phyloP scores from a whole-genome alignment of 2,113 vertebrate species.

The Cyrtonyx montezumae region DNA sequence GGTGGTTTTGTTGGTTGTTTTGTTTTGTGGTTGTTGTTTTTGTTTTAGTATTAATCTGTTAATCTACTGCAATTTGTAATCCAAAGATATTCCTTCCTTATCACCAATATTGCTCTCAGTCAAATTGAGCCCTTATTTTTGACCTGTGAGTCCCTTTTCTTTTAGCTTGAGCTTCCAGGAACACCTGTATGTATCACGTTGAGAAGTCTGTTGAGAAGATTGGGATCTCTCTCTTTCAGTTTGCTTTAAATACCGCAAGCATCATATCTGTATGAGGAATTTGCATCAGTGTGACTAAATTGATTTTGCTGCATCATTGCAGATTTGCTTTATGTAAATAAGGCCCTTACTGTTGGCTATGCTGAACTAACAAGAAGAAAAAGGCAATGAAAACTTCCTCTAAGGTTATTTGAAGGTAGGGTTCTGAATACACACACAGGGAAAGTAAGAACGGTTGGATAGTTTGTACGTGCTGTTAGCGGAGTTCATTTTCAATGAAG shows the following conservation, averaged over 20 bases:
- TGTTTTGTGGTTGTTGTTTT: neutral
- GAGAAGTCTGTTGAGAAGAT: neutral
- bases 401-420: neutral
- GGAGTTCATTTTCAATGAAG: neutral
- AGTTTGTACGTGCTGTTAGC: neutral
- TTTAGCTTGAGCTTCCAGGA: neutral
- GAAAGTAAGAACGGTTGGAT: neutral
- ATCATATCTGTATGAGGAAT: conserved; percentile 31
- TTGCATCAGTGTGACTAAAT: conserved; percentile 64
- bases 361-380: conserved; percentile 20
- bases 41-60: neutral
- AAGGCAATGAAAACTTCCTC: neutral
- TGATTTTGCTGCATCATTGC: conserved; percentile 63
- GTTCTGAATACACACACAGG: neutral
- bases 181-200: neutral
- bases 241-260: conserved; percentile 11
- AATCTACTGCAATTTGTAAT: neutral
- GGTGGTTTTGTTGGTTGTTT: neutral
- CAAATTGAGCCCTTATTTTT: neutral
- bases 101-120: neutral
- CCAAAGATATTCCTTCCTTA: neutral
- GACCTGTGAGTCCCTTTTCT: neutral
- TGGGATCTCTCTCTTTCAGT: neutral
- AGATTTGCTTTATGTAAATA: conserved; percentile 63
- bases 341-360: conserved; percentile 34